Percentiles rank a stretch among this genome's conserved stretches.
Conservation (phyloP, 35 echinoderm and acorn worm genomes). For the Strongylocentrotus purpuratus region DNA sequence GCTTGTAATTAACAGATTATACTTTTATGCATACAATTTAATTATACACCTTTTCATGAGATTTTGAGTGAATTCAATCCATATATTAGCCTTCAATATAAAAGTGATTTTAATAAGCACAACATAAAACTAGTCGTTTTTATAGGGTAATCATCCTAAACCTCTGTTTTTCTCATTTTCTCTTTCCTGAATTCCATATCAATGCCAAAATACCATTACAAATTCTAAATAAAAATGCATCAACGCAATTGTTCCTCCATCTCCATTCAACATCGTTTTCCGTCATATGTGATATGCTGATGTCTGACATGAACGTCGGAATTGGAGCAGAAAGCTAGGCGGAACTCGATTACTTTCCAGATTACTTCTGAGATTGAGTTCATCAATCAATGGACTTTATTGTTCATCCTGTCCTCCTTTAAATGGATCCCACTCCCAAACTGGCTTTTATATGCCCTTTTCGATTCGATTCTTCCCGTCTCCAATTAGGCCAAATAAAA, state of each 20-base stretch:
- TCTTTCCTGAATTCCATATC: not conserved
- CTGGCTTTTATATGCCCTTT: not conserved
- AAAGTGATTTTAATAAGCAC: too few relatives aligned
- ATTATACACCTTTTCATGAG: too few relatives aligned
- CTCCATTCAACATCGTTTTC: too few relatives aligned
- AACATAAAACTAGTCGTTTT: too few relatives aligned
- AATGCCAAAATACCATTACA: not conserved
- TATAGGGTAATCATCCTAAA: not conserved
- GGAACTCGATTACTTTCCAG: not conserved
- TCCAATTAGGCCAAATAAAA: not conserved
- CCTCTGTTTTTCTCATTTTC: not conserved
- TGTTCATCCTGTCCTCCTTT: not conserved
- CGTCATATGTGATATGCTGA: not conserved
- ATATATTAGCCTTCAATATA: too few relatives aligned
- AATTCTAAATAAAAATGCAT: not conserved
- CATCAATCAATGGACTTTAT: not conserved
- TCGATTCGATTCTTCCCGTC: not conserved
- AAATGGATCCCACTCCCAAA: not conserved
- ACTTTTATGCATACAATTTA: too few relatives aligned
- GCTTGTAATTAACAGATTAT: too few relatives aligned
- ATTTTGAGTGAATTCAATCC: too few relatives aligned
- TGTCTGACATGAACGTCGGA: not conserved
- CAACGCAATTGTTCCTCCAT: not conserved
- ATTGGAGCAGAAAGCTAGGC: not conserved
- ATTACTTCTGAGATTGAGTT: slow-evolving; percentile 11